Base-by-base conservation (phyloP, 2,888 invertebrate species). In the Hybos culiciformis region DNA sequence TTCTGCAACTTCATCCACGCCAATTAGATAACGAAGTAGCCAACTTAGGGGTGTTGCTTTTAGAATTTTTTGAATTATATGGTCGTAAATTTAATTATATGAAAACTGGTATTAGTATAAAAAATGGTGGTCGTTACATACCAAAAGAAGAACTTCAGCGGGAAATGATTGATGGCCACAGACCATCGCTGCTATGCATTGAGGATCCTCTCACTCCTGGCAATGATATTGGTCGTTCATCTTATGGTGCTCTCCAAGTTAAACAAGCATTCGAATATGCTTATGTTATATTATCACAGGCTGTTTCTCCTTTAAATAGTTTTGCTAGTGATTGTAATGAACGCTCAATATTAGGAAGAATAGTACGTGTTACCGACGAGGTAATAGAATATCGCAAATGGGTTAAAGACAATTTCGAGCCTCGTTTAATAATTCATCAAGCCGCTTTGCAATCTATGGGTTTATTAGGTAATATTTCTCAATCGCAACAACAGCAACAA, bases 171-270 rank as follows among this genome's bases (percentile, higher is more conserved):
- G 90, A 91, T 66, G 93, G 93, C 1, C 90, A 93, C 67, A 74
- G 93, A 38, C 91, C 91, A 18, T 92, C 94, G 49, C 70, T 96
- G 60, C 71, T 98, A 50, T 96, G 94, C 63, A 96, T 98, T 55
- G 96, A 97, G 70, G 98, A 98, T 72, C 98, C 98, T 18, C 74
- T 98, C 34, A 88, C 90, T 48, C 79, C 91, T 14, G 92, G 85
- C 51, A 98, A 98, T 67, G 97, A 97, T 67, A 96, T 98, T 63
- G 97, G 97, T 8, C 80, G 94, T 54, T 93, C 93, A 63, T 94
- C 94, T 58, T 96, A 94, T 67, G 94, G 67, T 14, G 67, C 66
- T 32, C 53, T 69, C 31, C 65, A 73, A 64, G 85, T 86, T 15
- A 85, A 86, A 63, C 83, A 87, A 70, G 92, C 96, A 47, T 98